Base-by-base conservation (phyloP, 2,797 vertebrate species). In the Poliocrania exsul region DNA sequence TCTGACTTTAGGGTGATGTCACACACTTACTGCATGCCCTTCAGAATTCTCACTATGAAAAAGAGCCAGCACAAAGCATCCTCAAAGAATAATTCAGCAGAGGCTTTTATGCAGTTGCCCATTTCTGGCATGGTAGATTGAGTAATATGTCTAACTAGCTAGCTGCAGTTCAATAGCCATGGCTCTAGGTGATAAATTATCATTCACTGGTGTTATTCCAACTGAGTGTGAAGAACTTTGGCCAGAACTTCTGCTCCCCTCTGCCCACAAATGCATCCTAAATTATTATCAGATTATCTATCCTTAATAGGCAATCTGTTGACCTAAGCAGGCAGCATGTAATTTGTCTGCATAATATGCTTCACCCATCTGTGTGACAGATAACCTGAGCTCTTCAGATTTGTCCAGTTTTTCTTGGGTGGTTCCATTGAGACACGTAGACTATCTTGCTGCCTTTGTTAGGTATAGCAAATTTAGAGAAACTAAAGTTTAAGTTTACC, bases 241-340 rank as follows among this genome's bases (percentile, higher is more conserved):
- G 90, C 88, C 60, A 77, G 84, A 85, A 82, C 18, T 73, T 57
- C 79, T 89, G 38, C 56, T 94, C 62, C 77, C 0, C 5, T 90
- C 54, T 91, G 67, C 60, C 81, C 83, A 85, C n/a, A 95, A 85
- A 84, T 70, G 74, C 46, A 67, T 87, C 71, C 57, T 74, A 95
- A 95, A 95, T 95, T 42, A 93, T 58, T 90, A 81, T 60, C 40
- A 57, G 90, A 92, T 93, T 92, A 94, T 93, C 71, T 80, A 2
- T 58, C 57, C 53, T 95, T 95, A 95, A 97, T 91, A 86, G 86
- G 53, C 93, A 96, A 94, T 95, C 93, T 96, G 94, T 81, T 87
- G 67, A 74, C 92, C 92, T 83, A 78, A 83, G 60, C 50, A 82
- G 57, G 56, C 65, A 85, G 64, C 31, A n/a, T 51, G 50, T 42